These are phyloP conservation scores for Tolmerus cingulatus DNA, from an alignment of 2,888 invertebrate species.

Conservation along the genomic window DNA sequence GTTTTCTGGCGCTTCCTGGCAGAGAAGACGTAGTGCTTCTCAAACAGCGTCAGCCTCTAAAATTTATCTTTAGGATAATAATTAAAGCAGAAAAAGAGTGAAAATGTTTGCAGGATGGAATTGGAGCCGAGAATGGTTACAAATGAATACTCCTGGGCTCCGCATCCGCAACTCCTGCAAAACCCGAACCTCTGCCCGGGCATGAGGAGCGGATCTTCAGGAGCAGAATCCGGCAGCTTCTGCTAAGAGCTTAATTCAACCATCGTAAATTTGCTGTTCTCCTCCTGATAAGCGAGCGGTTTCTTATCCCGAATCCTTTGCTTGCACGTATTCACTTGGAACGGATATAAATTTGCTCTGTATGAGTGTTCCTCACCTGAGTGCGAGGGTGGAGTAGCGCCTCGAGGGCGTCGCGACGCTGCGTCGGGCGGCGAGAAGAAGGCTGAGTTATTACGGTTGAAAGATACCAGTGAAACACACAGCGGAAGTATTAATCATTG, in stretches of 20 bases:
- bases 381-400: not conserved
- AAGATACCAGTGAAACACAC: constrained; percentile 8
- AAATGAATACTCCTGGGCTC: not conserved
- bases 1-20: not conserved
- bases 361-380: not conserved
- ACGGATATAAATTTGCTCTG: not conserved
- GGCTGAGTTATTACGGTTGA: not conserved
- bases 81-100: not conserved
- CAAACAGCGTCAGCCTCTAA: not conserved
- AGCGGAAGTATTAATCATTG: not conserved
- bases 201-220: not conserved
- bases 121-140: not conserved
- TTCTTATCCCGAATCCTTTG: constrained; percentile 16
- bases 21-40: not conserved
- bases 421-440: not conserved
- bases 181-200: not conserved
- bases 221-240: not conserved
- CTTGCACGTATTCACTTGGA: constrained; percentile 14
- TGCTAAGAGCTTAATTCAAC: not conserved
- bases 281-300: not conserved
- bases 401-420: not conserved
- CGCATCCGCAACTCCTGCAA: not conserved
- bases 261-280: constrained; percentile 15
- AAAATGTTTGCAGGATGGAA: not conserved
- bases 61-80: constrained; percentile 10